phyloP scores from a whole-genome alignment of 2,888 invertebrate species.

The Chrysodeixis includens region DNA sequence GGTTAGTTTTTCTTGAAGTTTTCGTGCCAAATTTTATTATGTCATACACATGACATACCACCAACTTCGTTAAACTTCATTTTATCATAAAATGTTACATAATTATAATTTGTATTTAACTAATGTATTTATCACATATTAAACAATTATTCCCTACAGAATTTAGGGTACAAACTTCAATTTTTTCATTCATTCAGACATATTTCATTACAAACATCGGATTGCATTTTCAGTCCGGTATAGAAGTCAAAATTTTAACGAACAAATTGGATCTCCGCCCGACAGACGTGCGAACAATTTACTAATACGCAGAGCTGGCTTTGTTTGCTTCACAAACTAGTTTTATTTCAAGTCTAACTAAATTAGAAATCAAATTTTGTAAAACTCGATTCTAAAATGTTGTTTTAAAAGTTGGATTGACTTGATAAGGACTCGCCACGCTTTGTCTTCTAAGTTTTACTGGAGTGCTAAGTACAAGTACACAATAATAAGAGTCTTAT shows the following conservation, averaged over 20 bases:
- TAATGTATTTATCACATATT: too few relatives aligned
- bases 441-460: neutral
- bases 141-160: too few relatives aligned
- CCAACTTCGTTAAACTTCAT: too few relatives aligned
- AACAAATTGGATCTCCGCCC: slow-evolving; percentile 41
- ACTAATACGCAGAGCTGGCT: slow-evolving; percentile 25
- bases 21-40: too few relatives aligned
- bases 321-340: slow-evolving; percentile 27
- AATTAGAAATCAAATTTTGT: slow-evolving; percentile 26
- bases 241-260: slow-evolving; percentile 27
- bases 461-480: slow-evolving; percentile 3
- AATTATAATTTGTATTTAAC: too few relatives aligned
- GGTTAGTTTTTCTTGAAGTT: too few relatives aligned
- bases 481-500: neutral
- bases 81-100: too few relatives aligned
- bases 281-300: slow-evolving; percentile 14
- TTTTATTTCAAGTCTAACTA: slow-evolving; percentile 16
- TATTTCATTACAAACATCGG: neutral
- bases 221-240: slow-evolving; percentile 25
- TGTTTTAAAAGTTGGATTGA: slow-evolving; percentile 1
- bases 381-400: neutral
- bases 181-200: slow-evolving; percentile 12
- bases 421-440: slow-evolving; percentile 1
- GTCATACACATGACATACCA: too few relatives aligned
- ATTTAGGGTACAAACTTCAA: too few relatives aligned